Base-by-base conservation (phyloP, 2,888 invertebrate species). In the Zhuqinia jingwanae region DNA sequence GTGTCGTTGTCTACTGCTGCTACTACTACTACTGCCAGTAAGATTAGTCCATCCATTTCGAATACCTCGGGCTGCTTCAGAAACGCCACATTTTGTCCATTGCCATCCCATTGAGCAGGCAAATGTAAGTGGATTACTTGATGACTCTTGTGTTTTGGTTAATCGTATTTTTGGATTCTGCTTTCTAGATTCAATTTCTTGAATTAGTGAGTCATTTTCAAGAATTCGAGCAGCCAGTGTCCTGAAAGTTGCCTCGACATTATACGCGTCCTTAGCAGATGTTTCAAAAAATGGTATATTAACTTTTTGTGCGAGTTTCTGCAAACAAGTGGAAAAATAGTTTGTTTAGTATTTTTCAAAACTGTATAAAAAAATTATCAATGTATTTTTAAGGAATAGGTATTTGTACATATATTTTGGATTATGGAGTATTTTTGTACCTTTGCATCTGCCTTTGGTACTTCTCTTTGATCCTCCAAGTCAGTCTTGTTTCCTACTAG, bases 261-360 rank as follows among this genome's bases (percentile, higher is more conserved):
- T 98, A 87, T 95, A 96, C 17, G 97, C 96, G 91, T 95, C 96
- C 92, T 97, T 97, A 0, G 98, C 97, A 25, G 97, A 98, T 0
- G 98, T 98, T 93, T 98, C 97, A 85, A 97, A 96, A 92, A 96
- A 95, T 0, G 96, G 96, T 20, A 89, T 79, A 0, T 73, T 76
- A 11, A 89, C 17, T 70, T 84, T 85, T 53, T 89, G 89, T 27
- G 89, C 89, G 8, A 88, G 58, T 76, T 85, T 85, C 89, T 88
- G 63, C 20, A n/a, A 25, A 58, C 15, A 17, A 30, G 10, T n/a
- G n/a, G 42, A 30, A n/a, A n/a, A n/a, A n/a, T n/a, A n/a, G n/a
- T n/a, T n/a, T n/a, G n/a, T n/a, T n/a, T n/a, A n/a, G n/a, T n/a
- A n/a, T n/a, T n/a, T n/a, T n/a, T n/a, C n/a, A n/a, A n/a, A 22